Conservation (phyloP, 2,888 invertebrate genomes). For the Drosophila falleni region DNA sequence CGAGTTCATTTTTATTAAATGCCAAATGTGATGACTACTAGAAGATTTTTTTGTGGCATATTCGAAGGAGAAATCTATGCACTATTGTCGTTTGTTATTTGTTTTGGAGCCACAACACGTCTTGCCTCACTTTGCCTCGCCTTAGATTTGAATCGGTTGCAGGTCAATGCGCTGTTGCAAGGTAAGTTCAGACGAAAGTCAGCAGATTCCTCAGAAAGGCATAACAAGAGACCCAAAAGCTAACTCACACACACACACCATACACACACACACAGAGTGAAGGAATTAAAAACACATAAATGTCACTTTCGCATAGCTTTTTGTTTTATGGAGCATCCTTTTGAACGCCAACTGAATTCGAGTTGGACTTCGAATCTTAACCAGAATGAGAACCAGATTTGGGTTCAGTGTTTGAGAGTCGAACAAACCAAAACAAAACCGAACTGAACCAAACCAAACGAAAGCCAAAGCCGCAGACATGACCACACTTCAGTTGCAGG, state of each 20-base stretch:
- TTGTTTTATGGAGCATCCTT: conserved; percentile 77
- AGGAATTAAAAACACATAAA: conserved; percentile 80
- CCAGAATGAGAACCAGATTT: conserved; percentile 9
- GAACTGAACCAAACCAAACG: conserved; percentile 30
- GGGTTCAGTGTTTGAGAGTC: conserved; percentile 7
- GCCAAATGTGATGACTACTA: background rate
- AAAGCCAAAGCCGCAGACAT: conserved; percentile 61
- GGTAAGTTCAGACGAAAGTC: conserved; percentile 63
- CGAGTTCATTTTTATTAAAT: background rate
- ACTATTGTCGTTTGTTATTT: conserved; percentile 11
- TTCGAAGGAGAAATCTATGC: conserved; percentile 30
- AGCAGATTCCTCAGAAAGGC: conserved; percentile 63
- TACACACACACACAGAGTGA: conserved; percentile 12
- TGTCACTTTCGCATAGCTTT: conserved; percentile 76
- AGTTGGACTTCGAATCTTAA: conserved; percentile 13
- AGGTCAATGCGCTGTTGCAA: conserved; percentile 75
- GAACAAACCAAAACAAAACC: conserved; percentile 27
- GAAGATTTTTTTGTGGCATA: background rate
- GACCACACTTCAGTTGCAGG: conserved; percentile 69
- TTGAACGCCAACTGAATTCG: conserved; percentile 17
- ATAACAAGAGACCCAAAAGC: conserved; percentile 45
- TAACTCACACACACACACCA: conserved; percentile 1
- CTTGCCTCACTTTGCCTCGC: background rate
- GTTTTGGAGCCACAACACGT: conserved; percentile 8
- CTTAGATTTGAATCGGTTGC: conserved; percentile 15